Evolutionary conservation across 2,888 invertebrate species (phyloP).

Genomic region (Cantharis lateralis): DNA sequence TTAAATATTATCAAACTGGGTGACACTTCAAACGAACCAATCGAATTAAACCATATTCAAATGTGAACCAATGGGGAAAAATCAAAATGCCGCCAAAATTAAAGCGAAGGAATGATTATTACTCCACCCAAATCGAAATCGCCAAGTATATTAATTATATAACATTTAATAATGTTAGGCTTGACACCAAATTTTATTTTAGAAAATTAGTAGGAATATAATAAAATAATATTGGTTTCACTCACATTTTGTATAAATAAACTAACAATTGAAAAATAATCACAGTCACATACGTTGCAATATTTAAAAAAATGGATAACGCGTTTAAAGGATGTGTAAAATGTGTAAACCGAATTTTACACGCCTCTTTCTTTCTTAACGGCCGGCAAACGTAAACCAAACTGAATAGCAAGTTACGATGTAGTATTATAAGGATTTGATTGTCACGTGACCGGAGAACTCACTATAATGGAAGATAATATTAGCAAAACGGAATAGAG

Average conservation of each 20-base stretch:
- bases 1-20: no score
- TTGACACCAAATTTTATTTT: background rate
- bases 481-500: conserved; percentile 13
- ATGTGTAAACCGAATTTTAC: conserved; percentile 9
- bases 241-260: conserved; percentile 21
- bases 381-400: conserved; percentile 27
- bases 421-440: conserved; percentile 34
- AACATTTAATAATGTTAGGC: background rate
- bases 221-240: background rate
- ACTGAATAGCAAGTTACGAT: conserved; percentile 33
- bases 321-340: background rate
- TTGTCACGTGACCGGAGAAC: conserved; percentile 30
- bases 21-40: background rate
- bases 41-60: background rate
- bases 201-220: background rate
- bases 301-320: conserved; percentile 4
- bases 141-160: background rate
- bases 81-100: background rate
- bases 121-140: background rate
- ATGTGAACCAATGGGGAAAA: background rate
- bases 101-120: background rate
- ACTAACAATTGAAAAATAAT: conserved; percentile 13
- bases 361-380: conserved; percentile 16
- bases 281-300: conserved; percentile 20
- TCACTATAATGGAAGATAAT: conserved; percentile 24